These are phyloP conservation scores for Drosophila siamana DNA, from an alignment of 2,888 invertebrate genomes.

Conservation along the genomic window DNA sequence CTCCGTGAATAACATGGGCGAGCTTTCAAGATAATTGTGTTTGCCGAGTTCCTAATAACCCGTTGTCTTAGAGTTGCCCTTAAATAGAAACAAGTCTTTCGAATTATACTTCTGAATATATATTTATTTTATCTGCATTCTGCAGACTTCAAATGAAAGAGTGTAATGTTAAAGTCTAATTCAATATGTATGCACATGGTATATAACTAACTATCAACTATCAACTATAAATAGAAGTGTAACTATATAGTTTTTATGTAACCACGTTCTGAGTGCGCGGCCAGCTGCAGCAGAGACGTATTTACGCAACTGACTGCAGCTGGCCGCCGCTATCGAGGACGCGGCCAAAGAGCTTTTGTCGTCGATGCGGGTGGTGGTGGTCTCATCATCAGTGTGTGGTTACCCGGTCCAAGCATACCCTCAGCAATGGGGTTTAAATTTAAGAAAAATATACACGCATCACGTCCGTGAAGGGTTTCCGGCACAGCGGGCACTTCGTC, in stretches of 20 bases:
- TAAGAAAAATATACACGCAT: slow-evolving; percentile 86
- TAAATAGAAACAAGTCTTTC: slow-evolving; percentile 18
- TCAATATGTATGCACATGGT: neutral
- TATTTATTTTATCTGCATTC: neutral
- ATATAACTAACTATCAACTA: slow-evolving; percentile 1
- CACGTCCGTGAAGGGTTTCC: slow-evolving; percentile 89
- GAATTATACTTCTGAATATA: no score
- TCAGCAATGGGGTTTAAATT: slow-evolving; percentile 33
- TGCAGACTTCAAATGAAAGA: no score
- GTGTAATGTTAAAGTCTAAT: no score
- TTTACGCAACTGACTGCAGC: slow-evolving; percentile 35
- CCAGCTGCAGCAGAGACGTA: slow-evolving; percentile 44
- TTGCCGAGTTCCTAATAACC: no score
- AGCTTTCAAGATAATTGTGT: no score
- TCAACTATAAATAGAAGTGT: neutral
- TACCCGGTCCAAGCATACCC: slow-evolving; percentile 16
- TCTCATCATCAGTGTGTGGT: neutral
- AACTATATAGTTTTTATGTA: no score
- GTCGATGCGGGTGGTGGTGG: neutral
- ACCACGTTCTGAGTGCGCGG: slow-evolving; percentile 15
- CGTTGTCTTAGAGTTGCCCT: neutral
- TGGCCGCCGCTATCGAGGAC: slow-evolving; percentile 54
- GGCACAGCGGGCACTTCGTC: slow-evolving; percentile 94
- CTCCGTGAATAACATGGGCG: no score
- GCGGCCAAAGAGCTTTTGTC: neutral